Evolutionary conservation across 2,888 invertebrate species (phyloP).

Genomic region (Epistrophe grossulariae): DNA sequence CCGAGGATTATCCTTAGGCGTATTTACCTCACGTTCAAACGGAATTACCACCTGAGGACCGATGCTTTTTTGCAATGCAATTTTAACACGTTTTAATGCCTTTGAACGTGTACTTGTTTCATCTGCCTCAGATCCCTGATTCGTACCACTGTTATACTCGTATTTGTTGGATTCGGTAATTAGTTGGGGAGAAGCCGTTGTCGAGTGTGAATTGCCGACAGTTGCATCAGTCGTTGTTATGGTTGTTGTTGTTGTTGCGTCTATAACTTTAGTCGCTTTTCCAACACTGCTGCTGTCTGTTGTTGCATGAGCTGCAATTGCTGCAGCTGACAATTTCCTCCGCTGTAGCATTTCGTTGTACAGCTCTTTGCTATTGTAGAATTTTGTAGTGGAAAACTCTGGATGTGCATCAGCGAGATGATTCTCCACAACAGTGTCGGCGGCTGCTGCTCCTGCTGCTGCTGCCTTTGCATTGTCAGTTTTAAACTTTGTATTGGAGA

Average conservation of each 20-base stretch:
- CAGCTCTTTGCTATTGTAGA: constrained; percentile 83
- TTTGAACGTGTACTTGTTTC: constrained; percentile 78
- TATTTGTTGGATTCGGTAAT: constrained; percentile 40
- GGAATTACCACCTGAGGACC: constrained; percentile 76
- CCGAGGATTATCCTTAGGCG: constrained; percentile 39
- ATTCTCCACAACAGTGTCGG: constrained; percentile 38
- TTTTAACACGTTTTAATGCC: constrained; percentile 81
- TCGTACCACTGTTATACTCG: background rate
- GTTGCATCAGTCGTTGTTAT: constrained; percentile 64
- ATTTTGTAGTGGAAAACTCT: constrained; percentile 83
- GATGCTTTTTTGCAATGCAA: constrained; percentile 72
- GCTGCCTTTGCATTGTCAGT: constrained; percentile 77
- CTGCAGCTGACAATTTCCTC: constrained; percentile 37
- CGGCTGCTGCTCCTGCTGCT: background rate
- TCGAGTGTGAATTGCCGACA: constrained; percentile 57
- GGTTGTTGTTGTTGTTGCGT: constrained; percentile 21
- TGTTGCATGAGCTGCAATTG: constrained; percentile 22
- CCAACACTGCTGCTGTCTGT: constrained; percentile 73
- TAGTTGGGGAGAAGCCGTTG: constrained; percentile 37
- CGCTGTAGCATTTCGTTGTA: constrained; percentile 82
- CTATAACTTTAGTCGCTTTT: constrained; percentile 8
- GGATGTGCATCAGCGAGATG: constrained; percentile 78
- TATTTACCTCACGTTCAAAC: constrained; percentile 46
- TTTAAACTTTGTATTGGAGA: constrained; percentile 83
- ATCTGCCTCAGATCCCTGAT: constrained; percentile 4